Percentiles rank a stretch among this genome's conserved stretches.
These are phyloP conservation scores for Ormyrus thymus DNA, from an alignment of 2,888 invertebrate species.

Conservation along the genomic window DNA sequence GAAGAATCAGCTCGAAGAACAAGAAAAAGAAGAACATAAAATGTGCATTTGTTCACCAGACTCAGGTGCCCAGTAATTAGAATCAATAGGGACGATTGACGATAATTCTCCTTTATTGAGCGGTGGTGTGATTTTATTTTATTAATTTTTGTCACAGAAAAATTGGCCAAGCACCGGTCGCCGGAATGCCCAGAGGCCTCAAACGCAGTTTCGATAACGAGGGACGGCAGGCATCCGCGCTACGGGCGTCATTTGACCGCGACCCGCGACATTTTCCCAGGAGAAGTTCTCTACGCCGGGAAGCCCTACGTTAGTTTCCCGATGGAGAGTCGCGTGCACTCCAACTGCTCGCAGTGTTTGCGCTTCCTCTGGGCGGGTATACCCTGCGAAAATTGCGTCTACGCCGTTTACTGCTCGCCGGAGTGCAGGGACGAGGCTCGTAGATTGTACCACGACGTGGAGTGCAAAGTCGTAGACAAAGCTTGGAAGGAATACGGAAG, in stretches of 20 bases:
- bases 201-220: not conserved
- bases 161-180: not conserved
- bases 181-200: conserved; percentile 21
- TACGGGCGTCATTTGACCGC: conserved; percentile 41
- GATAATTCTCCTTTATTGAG: not conserved
- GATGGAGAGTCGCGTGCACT: conserved; percentile 6
- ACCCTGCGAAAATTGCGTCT: conserved; percentile 35
- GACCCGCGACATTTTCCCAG: conserved; percentile 16
- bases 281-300: conserved; percentile 36
- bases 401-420: conserved; percentile 36
- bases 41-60: not conserved
- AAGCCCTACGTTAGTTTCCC: conserved; percentile 25
- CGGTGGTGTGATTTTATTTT: too few relatives aligned
- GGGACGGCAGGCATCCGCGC: not conserved
- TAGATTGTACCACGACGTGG: conserved; percentile 38
- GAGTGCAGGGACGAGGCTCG: conserved; percentile 15
- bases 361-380: conserved; percentile 33
- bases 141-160: not conserved
- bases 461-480: conserved; percentile 38
- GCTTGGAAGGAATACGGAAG: conserved; percentile 6
- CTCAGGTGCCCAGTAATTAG: not conserved
- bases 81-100: not conserved
- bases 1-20: too few relatives aligned
- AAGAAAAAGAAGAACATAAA: not conserved
- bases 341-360: conserved; percentile 52